phyloP scores from a whole-genome alignment of 2,113 vertebrate species.

The Tyrannus savana region DNA sequence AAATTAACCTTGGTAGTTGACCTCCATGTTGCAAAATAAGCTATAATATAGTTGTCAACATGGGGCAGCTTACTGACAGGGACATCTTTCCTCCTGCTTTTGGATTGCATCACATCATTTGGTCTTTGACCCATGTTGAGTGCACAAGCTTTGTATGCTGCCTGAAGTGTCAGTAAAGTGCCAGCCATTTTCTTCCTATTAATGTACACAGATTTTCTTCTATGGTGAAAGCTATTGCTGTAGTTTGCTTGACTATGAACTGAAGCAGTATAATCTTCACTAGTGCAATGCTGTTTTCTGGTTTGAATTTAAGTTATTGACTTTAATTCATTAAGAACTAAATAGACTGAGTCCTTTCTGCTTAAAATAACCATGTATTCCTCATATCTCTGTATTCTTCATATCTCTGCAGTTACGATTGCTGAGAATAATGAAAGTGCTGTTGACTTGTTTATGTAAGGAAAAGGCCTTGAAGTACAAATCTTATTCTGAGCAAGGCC shows the following conservation, averaged over 20 bases:
- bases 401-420: not conserved
- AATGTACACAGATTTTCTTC: not conserved
- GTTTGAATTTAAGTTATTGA: not conserved
- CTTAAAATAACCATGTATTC: not conserved
- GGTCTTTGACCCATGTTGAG: constrained; percentile 23
- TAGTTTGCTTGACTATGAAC: not conserved
- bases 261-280: not conserved
- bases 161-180: constrained; percentile 42
- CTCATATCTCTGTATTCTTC: not conserved
- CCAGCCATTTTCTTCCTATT: constrained; percentile 19
- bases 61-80: constrained; percentile 8
- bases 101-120: constrained; percentile 30
- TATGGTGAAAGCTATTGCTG: not conserved
- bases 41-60: not conserved
- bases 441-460: not conserved
- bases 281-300: not conserved
- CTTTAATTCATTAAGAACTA: not conserved
- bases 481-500: not conserved
- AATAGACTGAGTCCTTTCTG: not conserved
- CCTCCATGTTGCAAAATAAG: constrained; percentile 28
- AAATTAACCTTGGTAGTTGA: constrained; percentile 50
- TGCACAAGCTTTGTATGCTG: not conserved
- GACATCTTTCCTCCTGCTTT: not conserved
- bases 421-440: not conserved
- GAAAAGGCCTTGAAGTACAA: not conserved